Conservation (phyloP, 2,888 invertebrate species). For the Trichogramma evanescens region DNA sequence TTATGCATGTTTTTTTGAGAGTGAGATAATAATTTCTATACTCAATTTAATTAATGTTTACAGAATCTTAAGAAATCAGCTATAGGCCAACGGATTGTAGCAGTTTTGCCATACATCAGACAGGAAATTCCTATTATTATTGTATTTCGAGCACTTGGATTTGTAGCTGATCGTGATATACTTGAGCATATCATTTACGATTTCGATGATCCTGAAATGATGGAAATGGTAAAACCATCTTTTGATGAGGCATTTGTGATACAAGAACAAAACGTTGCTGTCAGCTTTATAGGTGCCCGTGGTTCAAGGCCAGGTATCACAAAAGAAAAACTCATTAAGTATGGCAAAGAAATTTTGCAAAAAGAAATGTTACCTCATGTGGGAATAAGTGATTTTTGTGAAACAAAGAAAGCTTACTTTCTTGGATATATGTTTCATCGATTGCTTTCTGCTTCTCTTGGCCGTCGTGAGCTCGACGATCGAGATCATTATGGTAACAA, state of each 20-base stretch:
- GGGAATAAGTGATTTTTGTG: conserved; percentile 98
- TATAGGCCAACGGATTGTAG: conserved; percentile 96
- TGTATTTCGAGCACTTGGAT: conserved; percentile 97
- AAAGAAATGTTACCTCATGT: conserved; percentile 99
- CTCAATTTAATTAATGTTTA: background rate
- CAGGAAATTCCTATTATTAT: conserved; percentile 99
- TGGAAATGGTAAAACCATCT: conserved; percentile 99
- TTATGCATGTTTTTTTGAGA: background rate
- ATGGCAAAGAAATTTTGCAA: conserved; percentile 97
- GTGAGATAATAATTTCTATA: background rate
- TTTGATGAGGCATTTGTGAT: conserved; percentile 99
- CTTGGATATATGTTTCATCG: conserved; percentile 99
- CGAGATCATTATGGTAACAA: conserved; percentile 99
- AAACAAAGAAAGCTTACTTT: conserved; percentile 98
- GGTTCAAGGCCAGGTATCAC: conserved; percentile 97
- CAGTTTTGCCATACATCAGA: conserved; percentile 96
- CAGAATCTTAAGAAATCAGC: conserved; percentile 93
- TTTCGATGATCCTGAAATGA: conserved; percentile 99
- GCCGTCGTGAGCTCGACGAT: conserved; percentile 95
- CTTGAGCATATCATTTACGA: conserved; percentile 99
- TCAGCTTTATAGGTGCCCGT: conserved; percentile 97
- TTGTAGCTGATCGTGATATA: conserved; percentile 98
- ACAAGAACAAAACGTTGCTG: conserved; percentile 96
- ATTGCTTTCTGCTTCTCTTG: conserved; percentile 84
- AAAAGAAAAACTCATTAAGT: conserved; percentile 97